Conservation (phyloP, 2,113 vertebrate species). For the Ctenomys sociabilis region DNA sequence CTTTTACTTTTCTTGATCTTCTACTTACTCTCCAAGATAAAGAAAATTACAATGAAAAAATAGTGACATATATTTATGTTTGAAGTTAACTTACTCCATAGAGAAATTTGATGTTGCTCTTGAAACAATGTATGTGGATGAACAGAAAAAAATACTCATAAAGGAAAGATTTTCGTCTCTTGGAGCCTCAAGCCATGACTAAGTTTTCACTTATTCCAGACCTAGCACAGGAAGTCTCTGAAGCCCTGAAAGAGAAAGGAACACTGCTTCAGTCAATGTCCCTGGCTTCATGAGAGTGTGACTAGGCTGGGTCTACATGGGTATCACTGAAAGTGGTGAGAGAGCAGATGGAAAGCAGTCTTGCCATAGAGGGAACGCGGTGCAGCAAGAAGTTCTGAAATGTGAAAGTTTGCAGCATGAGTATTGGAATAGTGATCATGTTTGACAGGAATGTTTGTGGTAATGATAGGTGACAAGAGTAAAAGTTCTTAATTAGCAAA, state of each 20-base stretch:
- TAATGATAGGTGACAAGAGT: not conserved
- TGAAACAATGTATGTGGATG: not conserved
- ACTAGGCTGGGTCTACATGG: not conserved
- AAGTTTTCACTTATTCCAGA: not conserved
- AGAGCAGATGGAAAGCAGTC: not conserved
- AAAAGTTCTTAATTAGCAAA: not conserved
- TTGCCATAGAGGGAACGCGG: not conserved
- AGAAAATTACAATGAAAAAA: no score
- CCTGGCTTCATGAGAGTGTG: not conserved
- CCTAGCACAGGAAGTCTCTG: not conserved
- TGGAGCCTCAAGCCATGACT: not conserved
- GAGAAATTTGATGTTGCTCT: not conserved
- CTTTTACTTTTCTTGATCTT: no score
- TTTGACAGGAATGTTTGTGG: rapidly evolving
- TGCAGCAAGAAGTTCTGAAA: not conserved
- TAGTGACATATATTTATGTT: not conserved
- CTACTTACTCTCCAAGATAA: no score
- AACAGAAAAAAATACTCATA: not conserved
- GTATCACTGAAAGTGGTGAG: not conserved
- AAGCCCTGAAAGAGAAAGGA: not conserved
- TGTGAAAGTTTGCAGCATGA: no score
- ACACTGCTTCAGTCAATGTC: not conserved
- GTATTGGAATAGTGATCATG: no score
- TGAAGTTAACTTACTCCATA: not conserved
- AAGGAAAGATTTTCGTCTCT: not conserved